Base-by-base conservation (phyloP, 1,140 invertebrate genomes). In the Drosophila ercepeae region DNA sequence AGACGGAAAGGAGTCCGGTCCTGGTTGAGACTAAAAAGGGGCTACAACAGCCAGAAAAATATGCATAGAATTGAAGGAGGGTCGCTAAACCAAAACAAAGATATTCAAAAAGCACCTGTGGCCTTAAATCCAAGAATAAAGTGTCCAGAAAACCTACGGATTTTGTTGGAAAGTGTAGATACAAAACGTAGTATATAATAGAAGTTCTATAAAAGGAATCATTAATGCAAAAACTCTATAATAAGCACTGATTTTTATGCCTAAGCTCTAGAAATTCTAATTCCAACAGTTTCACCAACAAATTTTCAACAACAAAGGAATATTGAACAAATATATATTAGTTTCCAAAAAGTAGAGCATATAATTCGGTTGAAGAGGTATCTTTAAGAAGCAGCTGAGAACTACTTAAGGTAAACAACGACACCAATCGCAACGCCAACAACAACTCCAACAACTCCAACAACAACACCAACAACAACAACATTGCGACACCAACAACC, bases 401-500 rank as follows among this genome's bases (percentile, higher is more conserved):
- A 32, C 29, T 32, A 32, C 29, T 32, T 32, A 32, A 32, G 29
- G 9, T 32, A 32, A 32, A 29, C 60, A 64, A 9, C 54, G 48
- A 64, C 60, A 64, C 60, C 54, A 60, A 63, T 59, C 29, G 41
- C 41, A 25, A 59, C 54, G 60, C 59, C 59, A 59, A 34, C 3
- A 7, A 6, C 18, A 34, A 21, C 7, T 59, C 59, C 59, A 59
- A 34, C 3, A 7, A 6, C 18, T 19, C 13, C 7, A 18, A 50
- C 36, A 21, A 3, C 21, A 7, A 18, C 8, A 36, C 7, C 18
- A 21, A 9, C 1, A 34, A 5, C 9, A 45, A 45, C n/a, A 25
- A 39, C 9, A 13, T 18, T 19, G 18, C n/a, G 36, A 23, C 3
- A 29, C 13, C 45, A 39, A 39, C 41, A 60, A 60, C 51, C 21